Percentiles rank a stretch among this genome's conserved stretches.
Conservation (phyloP, 2,888 invertebrate genomes). For the Brachypterus glaber region DNA sequence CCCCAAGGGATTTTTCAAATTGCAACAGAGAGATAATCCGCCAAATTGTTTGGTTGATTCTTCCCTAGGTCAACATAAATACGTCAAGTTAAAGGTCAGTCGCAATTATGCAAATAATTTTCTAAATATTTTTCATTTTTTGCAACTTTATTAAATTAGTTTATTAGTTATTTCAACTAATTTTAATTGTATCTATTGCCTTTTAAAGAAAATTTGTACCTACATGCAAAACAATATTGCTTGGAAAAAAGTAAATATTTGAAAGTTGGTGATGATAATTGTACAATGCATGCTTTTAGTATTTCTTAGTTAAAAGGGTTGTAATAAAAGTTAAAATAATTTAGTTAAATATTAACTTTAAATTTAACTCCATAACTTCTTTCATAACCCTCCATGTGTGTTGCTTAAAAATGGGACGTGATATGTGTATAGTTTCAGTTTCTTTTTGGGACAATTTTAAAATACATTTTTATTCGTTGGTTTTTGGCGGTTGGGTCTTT, state of each 20-base stretch:
- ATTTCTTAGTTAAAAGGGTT: conserved; percentile 38
- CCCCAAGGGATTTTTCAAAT: conserved; percentile 39
- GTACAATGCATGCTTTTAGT: too few relatives aligned
- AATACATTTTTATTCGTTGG: conserved; percentile 43
- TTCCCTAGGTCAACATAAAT: conserved; percentile 51
- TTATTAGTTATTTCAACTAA: too few relatives aligned
- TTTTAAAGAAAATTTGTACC: too few relatives aligned
- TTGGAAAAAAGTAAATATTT: too few relatives aligned
- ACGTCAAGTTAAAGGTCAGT: conserved; percentile 55
- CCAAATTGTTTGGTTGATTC: conserved; percentile 52
- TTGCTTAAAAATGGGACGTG: conserved; percentile 15
- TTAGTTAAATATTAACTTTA: too few relatives aligned
- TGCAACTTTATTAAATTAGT: not conserved
- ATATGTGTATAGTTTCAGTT: conserved; percentile 40
- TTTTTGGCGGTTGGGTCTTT: conserved; percentile 46
- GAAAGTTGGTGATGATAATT: too few relatives aligned
- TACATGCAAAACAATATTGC: too few relatives aligned
- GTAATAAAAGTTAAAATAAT: conserved; percentile 46
- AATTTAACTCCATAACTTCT: too few relatives aligned
- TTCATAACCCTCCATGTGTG: too few relatives aligned
- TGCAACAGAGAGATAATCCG: conserved; percentile 46
- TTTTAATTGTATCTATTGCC: too few relatives aligned
- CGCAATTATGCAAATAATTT: too few relatives aligned
- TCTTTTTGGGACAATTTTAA: conserved; percentile 41
- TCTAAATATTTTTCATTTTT: too few relatives aligned